Percentiles rank a stretch among this genome's conserved stretches.
Conservation (phyloP, 1,140 invertebrate genomes). For the Matsumurasca onukii region DNA sequence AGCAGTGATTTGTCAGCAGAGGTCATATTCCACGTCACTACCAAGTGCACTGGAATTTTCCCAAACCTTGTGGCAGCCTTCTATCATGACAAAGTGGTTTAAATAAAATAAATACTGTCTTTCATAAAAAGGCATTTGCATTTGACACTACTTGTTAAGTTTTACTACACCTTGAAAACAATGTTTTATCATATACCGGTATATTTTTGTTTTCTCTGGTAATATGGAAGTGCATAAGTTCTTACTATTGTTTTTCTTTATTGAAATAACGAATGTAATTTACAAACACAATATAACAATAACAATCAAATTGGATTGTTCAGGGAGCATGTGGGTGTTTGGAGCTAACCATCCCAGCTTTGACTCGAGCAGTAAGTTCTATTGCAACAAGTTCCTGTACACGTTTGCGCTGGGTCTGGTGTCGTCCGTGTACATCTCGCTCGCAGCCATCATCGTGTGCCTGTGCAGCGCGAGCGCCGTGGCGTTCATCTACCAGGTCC, state of each 20-base stretch:
- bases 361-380: slow-evolving; percentile 52
- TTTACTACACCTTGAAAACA: not conserved
- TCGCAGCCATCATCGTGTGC: slow-evolving; percentile 55
- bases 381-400: slow-evolving; percentile 65
- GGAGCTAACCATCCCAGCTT: slow-evolving; percentile 63
- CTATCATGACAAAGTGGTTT: no score
- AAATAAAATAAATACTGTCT: no score
- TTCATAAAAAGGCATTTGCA: no score
- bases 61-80: no score
- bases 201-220: not conserved
- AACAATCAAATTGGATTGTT: no score
- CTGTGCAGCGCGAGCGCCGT: slow-evolving; percentile 47
- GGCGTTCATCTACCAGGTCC: not conserved
- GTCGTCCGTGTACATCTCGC: slow-evolving; percentile 58
- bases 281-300: no score
- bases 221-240: not conserved
- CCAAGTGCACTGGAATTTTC: no score
- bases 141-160: no score
- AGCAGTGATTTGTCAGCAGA: not conserved
- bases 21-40: not conserved
- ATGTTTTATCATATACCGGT: not conserved
- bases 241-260: not conserved
- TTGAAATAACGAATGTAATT: no score
- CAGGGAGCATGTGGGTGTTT: slow-evolving; percentile 61
- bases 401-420: slow-evolving; percentile 68